Percentiles rank a stretch among this genome's conserved stretches.
Evolutionary conservation across 2,888 invertebrate genomes (phyloP).

Genomic region (Drosophila ezoana): DNA sequence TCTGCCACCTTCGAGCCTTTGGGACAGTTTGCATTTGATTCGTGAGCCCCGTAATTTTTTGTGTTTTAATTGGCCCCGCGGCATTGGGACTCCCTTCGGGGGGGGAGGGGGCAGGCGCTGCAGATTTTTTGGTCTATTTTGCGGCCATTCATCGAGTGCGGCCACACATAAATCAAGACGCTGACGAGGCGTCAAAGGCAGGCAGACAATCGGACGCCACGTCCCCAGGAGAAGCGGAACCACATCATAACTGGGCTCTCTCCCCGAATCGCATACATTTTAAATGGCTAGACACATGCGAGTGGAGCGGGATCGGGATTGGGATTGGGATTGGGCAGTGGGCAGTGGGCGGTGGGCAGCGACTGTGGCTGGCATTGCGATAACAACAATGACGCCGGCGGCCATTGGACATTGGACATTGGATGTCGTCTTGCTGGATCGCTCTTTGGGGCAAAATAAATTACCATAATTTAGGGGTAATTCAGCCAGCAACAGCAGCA

Average conservation of each 20-base stretch:
- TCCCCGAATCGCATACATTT: slow-evolving; percentile 50
- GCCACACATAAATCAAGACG: slow-evolving; percentile 65
- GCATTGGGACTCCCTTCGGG: slow-evolving; percentile 11
- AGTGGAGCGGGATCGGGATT: neutral
- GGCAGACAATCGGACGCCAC: slow-evolving; percentile 54
- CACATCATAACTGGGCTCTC: slow-evolving; percentile 46
- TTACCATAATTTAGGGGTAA: slow-evolving; percentile 81
- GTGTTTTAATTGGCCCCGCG: slow-evolving; percentile 73
- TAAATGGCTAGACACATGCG: slow-evolving; percentile 53
- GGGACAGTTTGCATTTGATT: slow-evolving; percentile 58
- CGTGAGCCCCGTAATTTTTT: slow-evolving; percentile 49
- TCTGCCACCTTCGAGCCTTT: slow-evolving; percentile 27
- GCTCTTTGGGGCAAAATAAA: slow-evolving; percentile 79
- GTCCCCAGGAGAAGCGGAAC: slow-evolving; percentile 1
- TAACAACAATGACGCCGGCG: slow-evolving; percentile 53
- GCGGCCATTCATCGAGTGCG: slow-evolving; percentile 31
- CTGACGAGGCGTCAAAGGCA: slow-evolving; percentile 73
- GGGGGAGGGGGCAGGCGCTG: neutral
- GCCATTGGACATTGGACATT: slow-evolving; percentile 53
- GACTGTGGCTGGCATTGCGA: slow-evolving; percentile 33
- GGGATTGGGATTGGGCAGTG: neutral
- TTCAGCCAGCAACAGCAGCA: slow-evolving; percentile 67
- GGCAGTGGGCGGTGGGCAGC: neutral
- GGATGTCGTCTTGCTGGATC: slow-evolving; percentile 68
- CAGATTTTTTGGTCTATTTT: slow-evolving; percentile 17